Conservation (phyloP, 2,113 vertebrate genomes). For the Oreochromis spilurus region DNA sequence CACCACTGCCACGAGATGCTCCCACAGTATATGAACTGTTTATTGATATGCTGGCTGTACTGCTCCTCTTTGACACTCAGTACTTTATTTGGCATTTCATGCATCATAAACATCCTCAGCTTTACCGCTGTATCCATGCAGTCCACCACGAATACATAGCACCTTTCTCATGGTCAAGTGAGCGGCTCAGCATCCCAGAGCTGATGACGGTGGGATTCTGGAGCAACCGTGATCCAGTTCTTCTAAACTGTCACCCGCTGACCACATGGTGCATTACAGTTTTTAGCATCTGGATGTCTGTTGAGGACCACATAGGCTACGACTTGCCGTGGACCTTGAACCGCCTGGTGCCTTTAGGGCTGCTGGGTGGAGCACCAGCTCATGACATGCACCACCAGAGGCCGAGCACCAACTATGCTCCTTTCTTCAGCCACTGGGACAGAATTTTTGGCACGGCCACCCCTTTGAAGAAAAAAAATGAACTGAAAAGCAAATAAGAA, state of each 20-base stretch:
- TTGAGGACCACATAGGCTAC: constrained; percentile 74
- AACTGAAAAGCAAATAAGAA: neutral
- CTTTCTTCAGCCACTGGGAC: constrained; percentile 76
- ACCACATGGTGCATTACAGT: constrained; percentile 58
- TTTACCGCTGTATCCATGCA: constrained; percentile 67
- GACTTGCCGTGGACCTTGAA: constrained; percentile 67
- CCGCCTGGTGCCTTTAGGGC: constrained; percentile 62
- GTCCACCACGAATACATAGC: constrained; percentile 64
- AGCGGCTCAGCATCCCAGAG: constrained; percentile 68
- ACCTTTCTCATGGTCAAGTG: constrained; percentile 66
- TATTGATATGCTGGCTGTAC: constrained; percentile 42
- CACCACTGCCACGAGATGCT: constrained; percentile 44
- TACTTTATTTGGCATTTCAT: constrained; percentile 69
- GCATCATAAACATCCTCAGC: constrained; percentile 65
- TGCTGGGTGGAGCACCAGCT: constrained; percentile 65
- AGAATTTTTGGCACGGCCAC: constrained; percentile 57
- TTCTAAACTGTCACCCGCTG: constrained; percentile 62
- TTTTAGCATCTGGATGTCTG: constrained; percentile 69
- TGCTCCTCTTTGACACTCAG: constrained; percentile 73
- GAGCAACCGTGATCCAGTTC: constrained; percentile 64
- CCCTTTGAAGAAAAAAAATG: neutral
- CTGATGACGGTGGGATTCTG: constrained; percentile 68
- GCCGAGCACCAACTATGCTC: constrained; percentile 67
- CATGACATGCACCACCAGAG: constrained; percentile 73
- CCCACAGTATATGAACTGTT: constrained; percentile 55